Evolutionary conservation across 2,797 vertebrate species (phyloP).

Genomic region (Coranthus polyacanthus): DNA sequence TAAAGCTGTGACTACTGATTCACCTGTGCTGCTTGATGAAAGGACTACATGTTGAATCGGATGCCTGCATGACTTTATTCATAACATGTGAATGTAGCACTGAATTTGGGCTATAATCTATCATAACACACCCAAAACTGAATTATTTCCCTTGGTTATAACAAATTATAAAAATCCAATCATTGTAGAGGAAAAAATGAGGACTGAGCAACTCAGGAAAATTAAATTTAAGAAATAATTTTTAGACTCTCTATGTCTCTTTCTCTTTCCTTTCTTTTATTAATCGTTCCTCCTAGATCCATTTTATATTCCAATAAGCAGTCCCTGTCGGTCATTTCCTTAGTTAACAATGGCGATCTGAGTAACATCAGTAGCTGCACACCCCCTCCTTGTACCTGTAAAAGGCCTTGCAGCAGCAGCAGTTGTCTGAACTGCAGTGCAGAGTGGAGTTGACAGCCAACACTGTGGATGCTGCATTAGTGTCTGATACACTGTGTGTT

Average conservation of each 20-base stretch:
- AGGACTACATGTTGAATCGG: neutral
- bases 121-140: too few species aligned
- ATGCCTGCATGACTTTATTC: constrained; percentile 8
- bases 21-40: neutral
- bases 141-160: too few species aligned
- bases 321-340: neutral
- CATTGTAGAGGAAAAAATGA: too few species aligned
- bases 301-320: neutral
- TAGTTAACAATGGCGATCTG: constrained; percentile 14
- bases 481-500: constrained; percentile 56
- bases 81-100: neutral
- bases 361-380: constrained; percentile 23
- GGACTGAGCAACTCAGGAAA: neutral
- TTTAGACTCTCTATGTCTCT: neutral
- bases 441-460: constrained; percentile 69
- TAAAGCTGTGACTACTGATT: constrained; percentile 35
- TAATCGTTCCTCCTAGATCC: neutral
- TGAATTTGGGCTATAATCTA: too few species aligned
- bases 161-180: too few species aligned
- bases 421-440: constrained; percentile 37
- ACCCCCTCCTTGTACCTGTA: constrained; percentile 37
- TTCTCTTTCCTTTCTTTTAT: neutral
- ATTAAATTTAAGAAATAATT: constrained; percentile 4
- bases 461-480: constrained; percentile 66
- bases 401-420: constrained; percentile 47